Base-by-base conservation (phyloP, 2,888 invertebrate species). In the Monoplex corrugatus region DNA sequence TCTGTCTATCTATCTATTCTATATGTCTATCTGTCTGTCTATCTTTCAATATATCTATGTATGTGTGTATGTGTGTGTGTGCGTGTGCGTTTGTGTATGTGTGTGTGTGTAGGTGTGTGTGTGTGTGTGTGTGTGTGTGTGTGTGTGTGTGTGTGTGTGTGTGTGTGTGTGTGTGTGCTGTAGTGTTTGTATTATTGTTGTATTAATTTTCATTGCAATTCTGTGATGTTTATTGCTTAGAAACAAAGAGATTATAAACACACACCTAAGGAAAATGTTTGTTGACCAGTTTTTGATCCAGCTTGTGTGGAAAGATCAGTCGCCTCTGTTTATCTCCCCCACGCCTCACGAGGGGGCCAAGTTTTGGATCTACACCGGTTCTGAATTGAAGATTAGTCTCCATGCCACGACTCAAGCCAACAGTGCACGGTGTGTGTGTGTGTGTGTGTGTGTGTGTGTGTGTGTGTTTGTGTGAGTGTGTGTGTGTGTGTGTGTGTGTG, bases 301-400 rank as follows among this genome's bases (percentile, higher is more conserved):
- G 32, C n/a, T 44, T 6, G 82, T 44, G n/a, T 32, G 44, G 8
- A 45, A 8, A 8, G 40, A 45, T 10, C 44, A 44, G n/a, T 44
- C 44, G 3, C 82, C 82, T 44, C 13, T 32, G 45, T 44, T 82
- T 16, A 82, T 32, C 10, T 32, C 82, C 5, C 44, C 44, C 82
- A 82, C 38, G 0, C 44, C 82, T 44, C n/a, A 45, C n/a, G 82
- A 82, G 82, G 82, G 44, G 82, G 45, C 82, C n/a, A 28, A 45
- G 40, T 82, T 82, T 32, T 82, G 82, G 44, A 19, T 82, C 2
- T 82, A 82, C 82, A 82, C 82, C 82, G 82, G 82, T 45, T 44
- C 82, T 45, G 23, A 3, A 2, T 40, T 82, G 23, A 45, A 44
- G 13, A 19, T 82, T 32, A 13, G 45, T 16, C 8, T 82, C n/a